Base-by-base conservation (phyloP, 2,888 invertebrate species). In the Drymonia ruficornis region DNA sequence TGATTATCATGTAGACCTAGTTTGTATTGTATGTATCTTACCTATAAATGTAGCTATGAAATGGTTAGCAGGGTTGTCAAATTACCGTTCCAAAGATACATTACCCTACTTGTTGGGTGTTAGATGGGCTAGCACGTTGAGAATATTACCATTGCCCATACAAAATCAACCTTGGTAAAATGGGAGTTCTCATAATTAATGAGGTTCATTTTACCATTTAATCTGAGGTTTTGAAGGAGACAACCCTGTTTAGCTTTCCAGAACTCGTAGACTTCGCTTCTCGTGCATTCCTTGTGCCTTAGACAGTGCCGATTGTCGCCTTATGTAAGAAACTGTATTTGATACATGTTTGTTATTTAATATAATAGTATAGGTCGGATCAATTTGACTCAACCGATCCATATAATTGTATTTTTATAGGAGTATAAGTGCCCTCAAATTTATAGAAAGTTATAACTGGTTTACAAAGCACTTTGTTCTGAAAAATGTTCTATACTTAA, bases 261-360 rank as follows among this genome's bases (percentile, higher is more conserved):
- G 31, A 16, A 67, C 67, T 72, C 70, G 67, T 59, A 59, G 50
- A 72, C 74, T 76, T 76, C 71, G 74, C 78, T 81, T 79, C 78
- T 82, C 68, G 84, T 85, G 91, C 91, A 91, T 92, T 92, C 91
- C 86, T 76, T 76, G 91, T 91, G 91, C 91, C 91, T 91, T 91
- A 56, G 53, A 61, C 55, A 61, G 45, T 59, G 60, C 54, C 36
- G 13, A 55, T n/a, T 19, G 16, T 40, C 49, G 55, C 52, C 56
- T 56, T 51, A 43, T 54, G 54, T 59, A 47, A 48, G 46, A 54
- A 16, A 28, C 15, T 45, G 45, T 45, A 45, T 45, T 5, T 15
- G 8, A 45, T 45, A 45, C 28, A 28, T 15, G 28, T 13, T 16
- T 55, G 53, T 59, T 52, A 45, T 42, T 40, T 19, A 53, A 16